Conservation (phyloP, 2,888 invertebrate species). For the Cremastinae sp. region DNA sequence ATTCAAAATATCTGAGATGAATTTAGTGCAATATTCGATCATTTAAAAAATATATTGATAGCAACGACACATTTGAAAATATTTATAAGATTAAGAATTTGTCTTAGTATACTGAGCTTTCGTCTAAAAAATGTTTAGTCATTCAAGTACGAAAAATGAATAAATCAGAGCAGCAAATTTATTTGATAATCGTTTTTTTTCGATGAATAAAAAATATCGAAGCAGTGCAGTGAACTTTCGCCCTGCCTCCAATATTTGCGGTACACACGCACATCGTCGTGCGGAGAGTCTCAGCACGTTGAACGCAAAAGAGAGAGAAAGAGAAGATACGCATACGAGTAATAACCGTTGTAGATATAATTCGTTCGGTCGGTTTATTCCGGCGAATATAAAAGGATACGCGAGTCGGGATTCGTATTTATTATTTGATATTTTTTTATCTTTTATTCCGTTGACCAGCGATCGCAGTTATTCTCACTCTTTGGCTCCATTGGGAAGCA, state of each 20-base stretch:
- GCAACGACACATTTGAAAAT: too few species aligned
- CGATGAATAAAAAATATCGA: constrained; percentile 16
- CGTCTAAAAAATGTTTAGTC: too few species aligned
- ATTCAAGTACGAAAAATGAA: background rate
- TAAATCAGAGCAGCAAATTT: background rate
- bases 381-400: too few species aligned
- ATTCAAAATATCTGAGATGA: too few species aligned
- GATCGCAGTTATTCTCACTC: constrained; percentile 30
- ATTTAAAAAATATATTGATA: too few species aligned
- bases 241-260: constrained; percentile 16
- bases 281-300: constrained; percentile 38
- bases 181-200: too few species aligned
- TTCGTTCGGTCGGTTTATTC: too few species aligned
- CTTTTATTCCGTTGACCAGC: constrained; percentile 8
- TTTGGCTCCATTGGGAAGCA: constrained; percentile 17
- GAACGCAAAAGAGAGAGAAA: constrained; percentile 40
- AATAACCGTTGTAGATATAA: background rate
- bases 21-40: too few species aligned
- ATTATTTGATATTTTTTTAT: too few species aligned
- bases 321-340: constrained; percentile 6
- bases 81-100: too few species aligned
- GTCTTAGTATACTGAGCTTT: too few species aligned
- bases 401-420: too few species aligned
- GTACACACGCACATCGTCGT: constrained; percentile 2
- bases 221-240: constrained; percentile 26